Evolutionary conservation across 2,888 invertebrate species (phyloP), one percentile per base, ranked within the genome.

Genomic region (Andrena praecox): DNA sequence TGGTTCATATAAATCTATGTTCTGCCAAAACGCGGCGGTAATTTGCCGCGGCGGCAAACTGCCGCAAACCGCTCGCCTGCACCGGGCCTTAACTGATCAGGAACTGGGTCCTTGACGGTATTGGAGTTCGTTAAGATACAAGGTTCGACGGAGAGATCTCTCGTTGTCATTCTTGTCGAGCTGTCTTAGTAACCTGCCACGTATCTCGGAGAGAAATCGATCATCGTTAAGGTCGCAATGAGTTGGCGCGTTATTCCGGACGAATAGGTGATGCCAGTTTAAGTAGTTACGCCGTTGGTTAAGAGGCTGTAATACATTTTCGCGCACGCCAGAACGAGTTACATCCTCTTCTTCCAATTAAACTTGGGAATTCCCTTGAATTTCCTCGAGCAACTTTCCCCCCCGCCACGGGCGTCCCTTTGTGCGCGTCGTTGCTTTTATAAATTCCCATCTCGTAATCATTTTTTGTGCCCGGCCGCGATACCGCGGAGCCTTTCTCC

Each of bases 301-400:
- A 73, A 82, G 80, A 85, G 69, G 60, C 74, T 67, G 77, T 72
- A 79, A 77, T 80, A 76, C 81, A 74, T 82, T 78, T 77, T 63
- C 80, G 81, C 54, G 76, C 63, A 59, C 54, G 62, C 66, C 20
- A 63, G 64, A 77, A 77, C 83, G 73, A 85, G 52, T 80, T 77
- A 52, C 75, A 87, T 83, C 80, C 74, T 68, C 82, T 70, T 82
- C 81, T 80, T 86, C 75, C 80, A 87, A 87, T 87, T 87, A 87
- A 87, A 87, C 80, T 87, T 84, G 48, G 66, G 64, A 77, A 82
- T 87, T 86, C 64, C 72, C 70, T 48, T 60, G 77, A 84, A 84
- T 82, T 80, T 80, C 80, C 80, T 59, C 63, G 27, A 27, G 63
- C 24, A 70, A 79, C 68, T 84, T 81, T 70, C 54, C 48, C 52